Base-by-base conservation (phyloP, 2,888 invertebrate genomes). In the Sarcophaga rosellei region DNA sequence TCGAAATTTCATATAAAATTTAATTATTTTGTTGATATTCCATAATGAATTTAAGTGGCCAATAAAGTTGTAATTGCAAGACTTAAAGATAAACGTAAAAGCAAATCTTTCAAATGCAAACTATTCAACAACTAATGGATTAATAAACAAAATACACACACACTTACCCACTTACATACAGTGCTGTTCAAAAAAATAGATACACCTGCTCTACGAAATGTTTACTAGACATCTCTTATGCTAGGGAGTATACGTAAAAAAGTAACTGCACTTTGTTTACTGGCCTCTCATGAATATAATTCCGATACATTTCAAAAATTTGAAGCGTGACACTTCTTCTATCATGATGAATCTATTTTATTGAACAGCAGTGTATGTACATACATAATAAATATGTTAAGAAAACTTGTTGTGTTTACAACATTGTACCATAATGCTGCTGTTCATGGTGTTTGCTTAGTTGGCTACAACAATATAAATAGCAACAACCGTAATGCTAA, bases 51-150 rank as follows among this genome's bases (percentile, higher is more conserved):
- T 77, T 83, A 86, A 86, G 86, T 86, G 86, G 83, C 35, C 73
- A 83, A 78, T 84, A 86, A 84, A 86, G 77, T 80, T 81, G 74
- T 84, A 74, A 86, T 81, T 84, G 77, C 62, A 86, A 69, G 77
- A 3, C 77, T 73, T 65, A 23, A 77, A 80, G 15, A 59, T 45
- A 63, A 25, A 45, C 59, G 8, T 5, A 45, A 61, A 20, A 25
- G 25, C 25, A n/a, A 23, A 80, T 61, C 70, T 70, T 80, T 82
- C 70, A 85, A 66, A 83, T n/a, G 65, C 80, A 83, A 63, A 73
- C 25, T 4, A 75, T 57, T 61, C 61, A 17, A 75, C 25, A 21
- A 65, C 63, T 68, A 76, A 72, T 85, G 69, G 70, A 81, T 61
- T 66, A 78, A 78, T 65, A 72, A 70, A 73, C 77, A 57, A 81